A percentile compares a stretch with the other conserved stretches of the same genome.
Conservation (phyloP, 2,113 vertebrate species). For the Calidris pygmaea region DNA sequence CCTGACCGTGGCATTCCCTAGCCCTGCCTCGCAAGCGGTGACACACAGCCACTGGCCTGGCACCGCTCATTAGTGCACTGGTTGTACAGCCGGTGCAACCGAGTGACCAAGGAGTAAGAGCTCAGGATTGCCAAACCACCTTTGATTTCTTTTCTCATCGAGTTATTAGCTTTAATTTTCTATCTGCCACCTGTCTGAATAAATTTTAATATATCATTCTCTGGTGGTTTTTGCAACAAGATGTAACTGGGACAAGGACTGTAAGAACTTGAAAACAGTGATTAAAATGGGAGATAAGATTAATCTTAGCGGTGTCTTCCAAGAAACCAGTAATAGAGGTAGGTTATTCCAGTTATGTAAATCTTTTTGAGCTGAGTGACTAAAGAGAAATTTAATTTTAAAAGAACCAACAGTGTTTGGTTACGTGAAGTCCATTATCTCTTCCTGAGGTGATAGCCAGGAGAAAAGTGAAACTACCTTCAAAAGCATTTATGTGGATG, state of each 20-base stretch:
- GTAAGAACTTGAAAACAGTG: conserved; percentile 49
- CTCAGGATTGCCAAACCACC: conserved; percentile 11
- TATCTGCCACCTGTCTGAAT: conserved; percentile 31
- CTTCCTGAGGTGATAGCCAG: background rate
- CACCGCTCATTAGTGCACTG: background rate
- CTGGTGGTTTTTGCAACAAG: conserved; percentile 38
- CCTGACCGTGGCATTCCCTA: fast-evolving
- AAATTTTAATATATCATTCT: conserved; percentile 32
- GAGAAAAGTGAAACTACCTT: conserved; percentile 5
- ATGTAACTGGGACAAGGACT: conserved; percentile 57
- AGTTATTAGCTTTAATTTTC: conserved; percentile 51
- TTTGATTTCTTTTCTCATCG: conserved; percentile 22
- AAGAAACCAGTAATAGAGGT: conserved; percentile 47
- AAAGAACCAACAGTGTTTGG: conserved; percentile 26
- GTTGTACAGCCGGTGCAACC: background rate
- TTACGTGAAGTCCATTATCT: background rate
- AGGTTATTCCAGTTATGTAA: conserved; percentile 60
- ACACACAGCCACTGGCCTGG: fast-evolving
- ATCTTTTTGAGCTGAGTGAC: conserved; percentile 18
- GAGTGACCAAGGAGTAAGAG: background rate
- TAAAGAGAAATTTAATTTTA: conserved; percentile 51
- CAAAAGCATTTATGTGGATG: background rate
- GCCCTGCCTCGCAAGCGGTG: background rate
- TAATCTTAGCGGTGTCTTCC: conserved; percentile 20
- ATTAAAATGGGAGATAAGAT: conserved; percentile 57